These are phyloP conservation scores for Trisateles emortualis DNA, from an alignment of 2,888 invertebrate species.

Conservation along the genomic window DNA sequence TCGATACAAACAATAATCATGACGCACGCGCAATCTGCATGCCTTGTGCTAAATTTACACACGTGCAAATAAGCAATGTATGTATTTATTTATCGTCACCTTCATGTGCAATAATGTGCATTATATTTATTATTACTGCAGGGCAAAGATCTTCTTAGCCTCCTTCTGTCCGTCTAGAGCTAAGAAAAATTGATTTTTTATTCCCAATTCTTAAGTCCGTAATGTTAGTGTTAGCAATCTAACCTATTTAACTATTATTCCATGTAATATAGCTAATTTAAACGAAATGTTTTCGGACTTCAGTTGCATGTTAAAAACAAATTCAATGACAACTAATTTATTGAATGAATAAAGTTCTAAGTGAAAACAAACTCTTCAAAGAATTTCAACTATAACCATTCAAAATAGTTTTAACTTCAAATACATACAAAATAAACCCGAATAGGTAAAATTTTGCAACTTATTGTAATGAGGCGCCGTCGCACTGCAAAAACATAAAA, in stretches of 20 bases:
- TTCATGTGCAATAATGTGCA: too few species aligned
- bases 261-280: neutral
- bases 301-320: slow-evolving; percentile 34
- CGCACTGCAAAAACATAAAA: slow-evolving; percentile 31
- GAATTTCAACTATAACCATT: slow-evolving; percentile 8
- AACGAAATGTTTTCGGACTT: neutral
- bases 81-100: neutral
- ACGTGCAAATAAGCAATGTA: neutral
- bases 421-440: slow-evolving; percentile 6
- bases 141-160: too few species aligned
- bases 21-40: neutral
- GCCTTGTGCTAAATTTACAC: neutral
- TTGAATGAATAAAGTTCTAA: slow-evolving; percentile 27
- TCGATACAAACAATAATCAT: neutral
- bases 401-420: neutral
- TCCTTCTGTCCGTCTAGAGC: too few species aligned
- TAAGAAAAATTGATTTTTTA: too few species aligned
- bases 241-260: too few species aligned
- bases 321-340: slow-evolving; percentile 25
- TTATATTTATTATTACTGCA: too few species aligned
- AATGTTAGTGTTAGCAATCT: too few species aligned
- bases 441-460: slow-evolving; percentile 12
- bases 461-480: slow-evolving; percentile 34
- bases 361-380: slow-evolving; percentile 12
- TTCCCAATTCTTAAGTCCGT: too few species aligned